Evolutionary conservation across 2,888 invertebrate genomes (phyloP), one percentile per base, ranked within the genome.

Genomic region (Pegoplata infirma): DNA sequence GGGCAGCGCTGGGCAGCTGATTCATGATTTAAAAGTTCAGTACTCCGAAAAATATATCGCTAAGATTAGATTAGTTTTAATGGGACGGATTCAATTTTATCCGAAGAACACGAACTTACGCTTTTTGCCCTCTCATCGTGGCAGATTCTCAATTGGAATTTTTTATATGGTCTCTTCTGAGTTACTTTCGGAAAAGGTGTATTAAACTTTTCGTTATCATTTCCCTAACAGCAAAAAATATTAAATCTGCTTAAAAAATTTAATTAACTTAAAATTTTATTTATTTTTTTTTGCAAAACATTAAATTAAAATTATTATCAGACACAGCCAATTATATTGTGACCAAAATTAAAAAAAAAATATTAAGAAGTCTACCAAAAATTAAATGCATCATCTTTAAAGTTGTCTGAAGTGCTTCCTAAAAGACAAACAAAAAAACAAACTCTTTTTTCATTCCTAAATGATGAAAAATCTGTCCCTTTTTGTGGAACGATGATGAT

Each of bases 351-450:
- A 61, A 69, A 32, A 32, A 59, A 36, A 40, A 14, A 10, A 28
- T 28, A 56, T 21, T 49, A 23, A n/a, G 53, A 23, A 10, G 25
- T 49, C 47, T 63, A 55, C 28, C 23, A 17, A n/a, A 46, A 63
- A 61, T 64, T 64, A 64, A 72, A 64, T 64, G 63, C 55, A 47
- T 64, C 71, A 71, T 32, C 8, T 32, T 32, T 10, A 23, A n/a
- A 14, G n/a, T 14, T 75, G 79, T 79, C 79, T 79, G 79, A 67
- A 75, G 71, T 75, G 74, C 69, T 79, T 79, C 78, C 74, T 79
- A 55, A 58, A 77, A 17, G 14, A 25, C 14, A n/a, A n/a, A 25
- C 63, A 53, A 66, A 17, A 47, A 53, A 46, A 59, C 25, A 23
- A 32, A 47, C 25, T 16, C 32, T 21, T 32, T 53, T 59, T 23